Evolutionary conservation across 2,113 vertebrate species (phyloP).

Genomic region (Haplotaxodon microlepis): DNA sequence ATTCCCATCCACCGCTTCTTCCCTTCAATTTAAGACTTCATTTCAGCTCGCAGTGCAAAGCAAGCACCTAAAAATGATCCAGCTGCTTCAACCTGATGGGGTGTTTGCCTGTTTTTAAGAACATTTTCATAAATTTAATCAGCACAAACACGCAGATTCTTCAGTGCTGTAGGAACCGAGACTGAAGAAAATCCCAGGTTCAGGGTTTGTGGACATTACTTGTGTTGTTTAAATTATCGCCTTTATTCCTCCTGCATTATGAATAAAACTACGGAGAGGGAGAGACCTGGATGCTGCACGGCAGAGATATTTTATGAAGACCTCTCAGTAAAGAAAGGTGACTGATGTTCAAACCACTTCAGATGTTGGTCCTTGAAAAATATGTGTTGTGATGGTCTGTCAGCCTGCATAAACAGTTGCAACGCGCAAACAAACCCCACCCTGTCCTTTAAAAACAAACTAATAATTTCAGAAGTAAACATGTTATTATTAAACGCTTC

Average conservation of each 20-base stretch:
- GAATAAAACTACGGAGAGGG: not conserved
- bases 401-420: not conserved
- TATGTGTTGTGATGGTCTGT: not conserved
- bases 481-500: not conserved
- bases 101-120: not conserved
- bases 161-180: not conserved
- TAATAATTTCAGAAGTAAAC: not conserved
- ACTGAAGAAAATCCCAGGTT: not conserved
- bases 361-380: conserved; percentile 35
- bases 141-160: not conserved
- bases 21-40: not conserved
- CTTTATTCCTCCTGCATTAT: not conserved
- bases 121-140: not conserved
- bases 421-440: not conserved
- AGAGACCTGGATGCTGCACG: not conserved
- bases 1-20: not conserved
- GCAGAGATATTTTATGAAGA: conserved; percentile 24
- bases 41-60: not conserved
- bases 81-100: not conserved
- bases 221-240: not conserved
- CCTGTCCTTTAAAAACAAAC: not conserved
- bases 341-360: conserved; percentile 21
- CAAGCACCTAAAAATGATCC: not conserved
- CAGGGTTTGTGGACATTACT: not conserved
- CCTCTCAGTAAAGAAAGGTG: conserved; percentile 11